Evolutionary conservation across 2,888 invertebrate genomes (phyloP), one percentile per base, ranked within the genome.

Genomic region (Punctoribates punctum): DNA sequence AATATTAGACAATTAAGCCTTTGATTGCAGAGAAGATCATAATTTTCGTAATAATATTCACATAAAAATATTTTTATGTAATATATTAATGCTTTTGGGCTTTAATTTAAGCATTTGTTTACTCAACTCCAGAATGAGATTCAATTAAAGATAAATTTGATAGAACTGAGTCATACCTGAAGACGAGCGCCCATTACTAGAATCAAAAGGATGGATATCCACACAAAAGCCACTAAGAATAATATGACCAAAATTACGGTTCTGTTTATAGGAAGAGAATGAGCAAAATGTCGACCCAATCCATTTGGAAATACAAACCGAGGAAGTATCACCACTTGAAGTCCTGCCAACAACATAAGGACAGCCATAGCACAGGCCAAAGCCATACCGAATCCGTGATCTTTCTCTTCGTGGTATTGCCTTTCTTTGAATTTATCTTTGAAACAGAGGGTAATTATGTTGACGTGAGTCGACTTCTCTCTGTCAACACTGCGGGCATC

Each of bases 401-500:
- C 94, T 75, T 90, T 88, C 81, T 93, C 92, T 79, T 90, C 90
- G 80, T 93, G 92, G 83, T 94, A 95, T 90, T 94, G 90, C 81
- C 89, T 89, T 85, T 95, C 94, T 84, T 93, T 94, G 79, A 90
- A 88, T 62, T 89, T 86, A 82, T 94, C 92, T 82, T 92, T 92
- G 84, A 95, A 95, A 83, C 91, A 90, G 74, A 95, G 86, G 5
- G 94, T 94, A 78, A 93, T 85, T 73, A 92, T 87, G 83, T 93
- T 93, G 74, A 94, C 93, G 83, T 94, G 93, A 73, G 90, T 91
- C 27, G 91, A 90, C 85, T 94, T 94, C 84, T 94, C 94, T 77
- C 92, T 88, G 83, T 94, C 93, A 78, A 94, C 92, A 82, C 92
- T 92, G 79, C 94, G 88, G 46, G 94, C 94, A 83, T 93, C 92